phyloP scores from a whole-genome alignment of 2,888 invertebrate genomes.

The Zelleria hepariella region DNA sequence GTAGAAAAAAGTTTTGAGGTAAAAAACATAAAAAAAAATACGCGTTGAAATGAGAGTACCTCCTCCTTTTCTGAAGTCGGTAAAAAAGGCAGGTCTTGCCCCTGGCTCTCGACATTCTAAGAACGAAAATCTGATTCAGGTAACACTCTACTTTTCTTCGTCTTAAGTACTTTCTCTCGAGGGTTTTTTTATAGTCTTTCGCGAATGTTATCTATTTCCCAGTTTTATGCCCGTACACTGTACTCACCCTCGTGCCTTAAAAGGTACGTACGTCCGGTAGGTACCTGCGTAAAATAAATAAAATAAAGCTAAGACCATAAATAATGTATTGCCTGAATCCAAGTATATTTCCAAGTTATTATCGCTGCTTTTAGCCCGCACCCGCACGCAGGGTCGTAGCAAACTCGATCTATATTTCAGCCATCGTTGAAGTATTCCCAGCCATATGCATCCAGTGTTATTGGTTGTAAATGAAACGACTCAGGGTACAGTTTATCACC shows the following conservation, averaged over 20 bases:
- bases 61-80: no score
- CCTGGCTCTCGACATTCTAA: no score
- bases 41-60: no score
- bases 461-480: conserved; percentile 32
- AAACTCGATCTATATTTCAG: not conserved
- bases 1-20: no score
- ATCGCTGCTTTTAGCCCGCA: not conserved
- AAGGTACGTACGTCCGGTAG: no score
- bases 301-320: not conserved
- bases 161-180: no score
- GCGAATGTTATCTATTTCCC: no score
- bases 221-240: not conserved
- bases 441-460: conserved; percentile 19
- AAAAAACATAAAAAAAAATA: no score
- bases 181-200: no score
- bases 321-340: not conserved
- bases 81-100: no score
- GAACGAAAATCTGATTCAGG: no score
- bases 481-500: conserved; percentile 36
- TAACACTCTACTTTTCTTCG: no score
- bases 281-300: not conserved
- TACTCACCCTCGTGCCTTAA: not conserved
- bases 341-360: not conserved
- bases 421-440: not conserved
- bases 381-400: not conserved